Conservation (phyloP, 2,113 vertebrate genomes). For the Mugil cephalus region DNA sequence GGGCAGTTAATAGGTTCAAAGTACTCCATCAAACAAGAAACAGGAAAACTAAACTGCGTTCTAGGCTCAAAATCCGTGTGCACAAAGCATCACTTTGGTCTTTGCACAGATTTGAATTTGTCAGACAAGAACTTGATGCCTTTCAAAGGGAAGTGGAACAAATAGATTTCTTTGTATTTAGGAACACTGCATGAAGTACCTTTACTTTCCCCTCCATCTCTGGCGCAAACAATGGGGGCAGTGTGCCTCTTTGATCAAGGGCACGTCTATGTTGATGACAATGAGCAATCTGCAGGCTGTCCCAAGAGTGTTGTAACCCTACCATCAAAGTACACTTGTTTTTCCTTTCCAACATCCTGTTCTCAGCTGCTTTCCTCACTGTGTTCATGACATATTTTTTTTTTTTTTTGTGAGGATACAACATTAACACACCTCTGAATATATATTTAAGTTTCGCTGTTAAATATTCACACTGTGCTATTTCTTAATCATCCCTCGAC, state of each 20-base stretch:
- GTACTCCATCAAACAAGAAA: conserved; percentile 48
- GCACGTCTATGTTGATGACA: conserved; percentile 69
- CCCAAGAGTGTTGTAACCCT: conserved; percentile 67
- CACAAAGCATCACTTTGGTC: conserved; percentile 73
- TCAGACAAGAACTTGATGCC: conserved; percentile 66
- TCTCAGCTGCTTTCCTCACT: conserved; percentile 40
- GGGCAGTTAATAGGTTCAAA: conserved; percentile 62
- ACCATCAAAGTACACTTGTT: conserved; percentile 67
- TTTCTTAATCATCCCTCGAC: not conserved
- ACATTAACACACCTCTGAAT: conserved; percentile 17
- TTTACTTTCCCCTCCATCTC: conserved; percentile 29
- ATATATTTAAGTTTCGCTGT: not conserved
- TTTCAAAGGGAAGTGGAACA: conserved; percentile 66
- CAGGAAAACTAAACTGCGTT: conserved; percentile 41
- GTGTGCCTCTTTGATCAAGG: conserved; percentile 73
- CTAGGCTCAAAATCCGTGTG: conserved; percentile 53
- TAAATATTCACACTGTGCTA: not conserved
- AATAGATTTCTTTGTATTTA: conserved; percentile 42
- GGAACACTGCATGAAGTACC: conserved; percentile 40
- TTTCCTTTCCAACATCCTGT: conserved; percentile 36
- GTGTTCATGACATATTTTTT: conserved; percentile 22
- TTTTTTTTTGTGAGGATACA: conserved; percentile 41
- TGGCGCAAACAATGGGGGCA: conserved; percentile 59
- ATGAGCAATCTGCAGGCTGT: conserved; percentile 64
- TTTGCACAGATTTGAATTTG: conserved; percentile 67